phyloP scores from a whole-genome alignment of 2,888 invertebrate genomes.

The Temnothorax unifasciatus region DNA sequence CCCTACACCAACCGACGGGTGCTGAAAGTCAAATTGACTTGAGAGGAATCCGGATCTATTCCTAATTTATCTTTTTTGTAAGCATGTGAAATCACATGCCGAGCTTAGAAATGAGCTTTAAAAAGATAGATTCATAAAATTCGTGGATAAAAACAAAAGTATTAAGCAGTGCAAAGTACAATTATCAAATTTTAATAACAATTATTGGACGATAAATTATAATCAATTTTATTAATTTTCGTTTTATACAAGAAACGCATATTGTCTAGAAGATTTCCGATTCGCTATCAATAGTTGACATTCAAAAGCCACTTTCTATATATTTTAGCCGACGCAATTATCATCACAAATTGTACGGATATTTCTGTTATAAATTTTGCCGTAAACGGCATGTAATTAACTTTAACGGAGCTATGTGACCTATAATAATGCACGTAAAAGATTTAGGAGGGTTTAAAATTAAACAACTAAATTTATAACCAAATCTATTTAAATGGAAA shows the following conservation, averaged over 20 bases:
- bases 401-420: slow-evolving; percentile 1
- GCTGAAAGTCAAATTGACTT: slow-evolving; percentile 35
- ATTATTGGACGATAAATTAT: background rate
- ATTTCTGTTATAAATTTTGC: slow-evolving; percentile 5
- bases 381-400: slow-evolving; percentile 6
- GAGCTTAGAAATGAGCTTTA: background rate
- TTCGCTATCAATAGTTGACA: background rate
- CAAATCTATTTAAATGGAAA: slow-evolving; percentile 23
- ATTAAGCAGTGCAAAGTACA: background rate
- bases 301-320: slow-evolving; percentile 8
- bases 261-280: background rate
- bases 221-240: slow-evolving; percentile 12
- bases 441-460: slow-evolving; percentile 7
- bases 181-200: slow-evolving; percentile 3
- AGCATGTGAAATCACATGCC: background rate
- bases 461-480: slow-evolving; percentile 19
- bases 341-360: background rate
- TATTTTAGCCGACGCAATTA: slow-evolving; percentile 9
- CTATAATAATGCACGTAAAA: slow-evolving; percentile 15
- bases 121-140: background rate
- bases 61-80: background rate
- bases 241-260: background rate
- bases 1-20: slow-evolving; percentile 38
- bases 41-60: background rate
- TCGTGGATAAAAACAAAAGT: background rate